Evolutionary conservation across 2,888 invertebrate genomes (phyloP).

Genomic region (Eulithis prunata): DNA sequence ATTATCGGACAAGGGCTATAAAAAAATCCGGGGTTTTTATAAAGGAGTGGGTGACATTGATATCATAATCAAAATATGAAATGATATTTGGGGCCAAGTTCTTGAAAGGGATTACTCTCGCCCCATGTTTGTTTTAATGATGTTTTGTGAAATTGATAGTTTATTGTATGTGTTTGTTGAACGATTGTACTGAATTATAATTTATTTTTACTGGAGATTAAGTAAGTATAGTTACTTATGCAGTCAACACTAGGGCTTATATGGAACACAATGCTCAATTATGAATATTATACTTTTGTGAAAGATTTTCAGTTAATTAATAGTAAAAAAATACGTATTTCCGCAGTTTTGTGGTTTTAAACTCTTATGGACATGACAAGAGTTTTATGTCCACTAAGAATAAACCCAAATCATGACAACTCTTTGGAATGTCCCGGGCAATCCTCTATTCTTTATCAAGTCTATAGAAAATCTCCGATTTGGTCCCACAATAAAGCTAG

Average conservation of each 20-base stretch:
- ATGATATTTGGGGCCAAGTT: slow-evolving; percentile 70
- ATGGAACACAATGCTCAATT: too few species aligned
- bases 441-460: slow-evolving; percentile 19
- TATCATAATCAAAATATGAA: slow-evolving; percentile 84
- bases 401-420: neutral
- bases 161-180: slow-evolving; percentile 44
- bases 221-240: too few species aligned
- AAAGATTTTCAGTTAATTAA: too few species aligned
- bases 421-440: slow-evolving; percentile 11
- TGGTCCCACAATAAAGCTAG: slow-evolving; percentile 46
- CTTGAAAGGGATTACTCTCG: slow-evolving; percentile 60
- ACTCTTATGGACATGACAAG: too few species aligned
- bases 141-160: slow-evolving; percentile 65
- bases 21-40: slow-evolving; percentile 53
- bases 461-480: slow-evolving; percentile 31
- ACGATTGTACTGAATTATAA: slow-evolving; percentile 30
- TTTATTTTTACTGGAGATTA: neutral
- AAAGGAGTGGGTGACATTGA: slow-evolving; percentile 71
- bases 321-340: too few species aligned
- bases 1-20: slow-evolving; percentile 76
- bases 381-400: neutral
- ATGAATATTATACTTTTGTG: too few species aligned
- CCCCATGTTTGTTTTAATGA: slow-evolving; percentile 69
- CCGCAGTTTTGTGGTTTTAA: too few species aligned
- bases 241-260: too few species aligned